Evolutionary conservation across 2,888 invertebrate species (phyloP), one percentile per base, ranked within the genome.

Genomic region (Hoplodrina ambigua): DNA sequence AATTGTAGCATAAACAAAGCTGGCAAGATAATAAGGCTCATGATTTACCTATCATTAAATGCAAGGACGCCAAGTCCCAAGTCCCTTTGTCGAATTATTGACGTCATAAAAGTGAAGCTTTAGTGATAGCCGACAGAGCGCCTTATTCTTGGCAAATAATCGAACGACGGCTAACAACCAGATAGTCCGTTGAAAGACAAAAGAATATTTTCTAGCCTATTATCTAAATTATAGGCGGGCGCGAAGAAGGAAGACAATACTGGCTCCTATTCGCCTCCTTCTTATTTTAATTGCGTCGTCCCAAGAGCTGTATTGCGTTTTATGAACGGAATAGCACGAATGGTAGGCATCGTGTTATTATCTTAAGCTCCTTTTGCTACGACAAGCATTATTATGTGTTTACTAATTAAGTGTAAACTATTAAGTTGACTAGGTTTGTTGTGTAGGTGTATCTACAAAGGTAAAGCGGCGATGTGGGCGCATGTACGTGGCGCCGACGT

Each of bases 161-260:
- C 94, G 93, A 94, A 93, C 90, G 90, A 71, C 70, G 82, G 84
- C 91, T 89, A 91, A 92, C 88, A 90, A 90, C 86, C 88, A 90
- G 92, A 92, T 93, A 93, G 91, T 88, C 92, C 87, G 90, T 80
- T 86, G 81, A 81, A 79, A 92, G 90, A 95, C 95, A 95, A 95
- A 94, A 93, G 93, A 92, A 93, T 93, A 94, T 94, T 95, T 94
- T 94, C 95, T 94, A 93, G 94, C 89, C 93, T 95, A 94, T 95
- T 94, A 94, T 95, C 94, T 94, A 94, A 95, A 95, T 95, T 94
- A 94, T 94, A 91, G 94, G 89, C 92, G 90, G 87, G 83, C 68
- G 72, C 88, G 87, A 87, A 91, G 91, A 93, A 88, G 78, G 82
- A 87, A 91, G 91, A 95, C 94, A 94, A 95, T 92, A 85, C 89